Evolutionary conservation across 2,888 invertebrate genomes (phyloP), one percentile per base, ranked within the genome.

Genomic region (Acleris cristana): DNA sequence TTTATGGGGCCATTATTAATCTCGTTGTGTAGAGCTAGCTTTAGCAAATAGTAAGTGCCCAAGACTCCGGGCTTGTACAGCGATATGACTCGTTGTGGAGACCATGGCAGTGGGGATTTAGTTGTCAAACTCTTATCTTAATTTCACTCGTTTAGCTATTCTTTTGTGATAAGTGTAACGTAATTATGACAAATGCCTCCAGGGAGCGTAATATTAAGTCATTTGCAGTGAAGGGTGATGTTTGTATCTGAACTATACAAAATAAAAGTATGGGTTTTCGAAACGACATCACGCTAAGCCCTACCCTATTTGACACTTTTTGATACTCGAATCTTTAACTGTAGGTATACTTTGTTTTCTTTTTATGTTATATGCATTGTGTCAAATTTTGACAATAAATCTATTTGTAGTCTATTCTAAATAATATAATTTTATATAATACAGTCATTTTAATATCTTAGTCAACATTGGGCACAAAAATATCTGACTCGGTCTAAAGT

Each of bases 1-100:
- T 87, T 87, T 86, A 85, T 87, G 76, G 80, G 76, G 74, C 80
- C 80, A 86, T 88, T 87, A 87, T 87, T 87, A 87, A 89, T 86
- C 84, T 84, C 74, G 77, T 73, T 78, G 81, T 81, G 81, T 80
- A 80, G 78, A 77, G 76, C 77, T 73, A 74, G 74, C 75, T 75
- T 74, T 73, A 71, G 70, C 76, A 72, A 71, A 70, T 70, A 71
- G 73, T n/a, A 51, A 23, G 8, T 60, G 40, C 34, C 65, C 53
- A 49, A 49, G 49, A 10, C 45, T 30, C 58, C 48, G 21, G 12
- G 52, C 44, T 45, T 14, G 19, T 45, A 21, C 23, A 10, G 23
- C n/a, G 45, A 40, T 53, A 6, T n/a, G 64, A 12, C 23, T 16
- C 55, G 16, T 23, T 23, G 14, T 0, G 52, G 58, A 64, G 64